These are phyloP conservation scores for Drosophila dives DNA, from an alignment of 2,888 invertebrate genomes.

Conservation along the genomic window DNA sequence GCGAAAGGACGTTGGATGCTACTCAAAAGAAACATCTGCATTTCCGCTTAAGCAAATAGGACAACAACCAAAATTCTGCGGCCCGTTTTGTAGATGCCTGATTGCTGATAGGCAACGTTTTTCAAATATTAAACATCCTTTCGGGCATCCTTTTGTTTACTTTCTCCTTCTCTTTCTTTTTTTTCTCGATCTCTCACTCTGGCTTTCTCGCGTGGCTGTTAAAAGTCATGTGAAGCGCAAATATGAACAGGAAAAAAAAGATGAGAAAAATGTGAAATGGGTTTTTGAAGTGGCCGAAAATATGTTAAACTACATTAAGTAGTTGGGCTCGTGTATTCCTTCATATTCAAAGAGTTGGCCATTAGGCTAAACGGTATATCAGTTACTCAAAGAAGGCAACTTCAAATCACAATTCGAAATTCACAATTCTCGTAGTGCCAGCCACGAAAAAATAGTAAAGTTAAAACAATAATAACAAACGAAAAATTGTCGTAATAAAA, in stretches of 20 bases:
- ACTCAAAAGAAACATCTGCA: constrained; percentile 67
- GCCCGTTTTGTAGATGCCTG: constrained; percentile 43
- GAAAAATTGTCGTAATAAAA: constrained; percentile 73
- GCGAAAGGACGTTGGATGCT: constrained; percentile 13
- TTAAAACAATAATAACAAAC: constrained; percentile 49
- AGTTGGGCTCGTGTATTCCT: constrained; percentile 19
- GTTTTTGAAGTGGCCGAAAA: constrained; percentile 64
- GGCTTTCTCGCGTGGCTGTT: constrained; percentile 11
- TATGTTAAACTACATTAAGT: constrained; percentile 8
- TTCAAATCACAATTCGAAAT: constrained; percentile 22
- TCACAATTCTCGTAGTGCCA: constrained; percentile 28
- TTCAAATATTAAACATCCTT: constrained; percentile 74
- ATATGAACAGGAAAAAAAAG: constrained; percentile 32
- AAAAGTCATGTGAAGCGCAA: constrained; percentile 73
- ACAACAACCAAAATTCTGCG: constrained; percentile 49
- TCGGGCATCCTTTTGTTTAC: constrained; percentile 64
- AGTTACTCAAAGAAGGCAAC: constrained; percentile 37
- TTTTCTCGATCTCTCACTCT: neutral
- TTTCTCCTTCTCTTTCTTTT: neutral
- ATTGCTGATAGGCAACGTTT: constrained; percentile 50
- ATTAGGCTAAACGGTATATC: constrained; percentile 41
- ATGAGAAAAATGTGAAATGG: constrained; percentile 39
- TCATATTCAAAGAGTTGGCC: constrained; percentile 22
- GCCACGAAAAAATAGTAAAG: constrained; percentile 26
- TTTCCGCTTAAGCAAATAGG: constrained; percentile 75